Base-by-base conservation (phyloP, 2,113 vertebrate genomes). In the Chaetorhynchus papuensis region DNA sequence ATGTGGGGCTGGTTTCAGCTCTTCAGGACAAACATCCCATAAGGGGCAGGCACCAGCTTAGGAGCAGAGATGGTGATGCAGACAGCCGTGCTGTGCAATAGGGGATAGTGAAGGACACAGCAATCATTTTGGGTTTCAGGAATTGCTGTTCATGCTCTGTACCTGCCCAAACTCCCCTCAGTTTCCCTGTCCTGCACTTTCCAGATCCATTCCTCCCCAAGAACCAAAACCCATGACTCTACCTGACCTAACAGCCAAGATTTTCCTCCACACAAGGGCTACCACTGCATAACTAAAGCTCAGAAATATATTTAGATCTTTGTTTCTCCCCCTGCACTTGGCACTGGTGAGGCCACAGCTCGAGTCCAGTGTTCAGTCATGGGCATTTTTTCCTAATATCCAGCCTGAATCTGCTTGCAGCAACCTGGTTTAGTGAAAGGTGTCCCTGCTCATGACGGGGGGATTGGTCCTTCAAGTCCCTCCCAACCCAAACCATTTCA, bases 1-100 rank as follows among this genome's bases (percentile, higher is more conserved):
- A 0, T 0, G 0, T 20, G 37, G 52, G n/a, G n/a, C 27, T 57
- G 18, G 23, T 5, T 66, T 56, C n/a, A 50, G 81, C 45, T 56
- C 18, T n/a, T 37, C 12, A 14, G 39, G 39, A 12, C 57, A 23
- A 44, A 23, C 26, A 24, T 13, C 28, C 15, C 28, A 3, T 6
- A 6, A 19, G n/a, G 17, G 31, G 64, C 50, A 27, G 50, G 41
- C 35, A 30, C 5, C 53, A 31, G 53, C 28, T 64, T 3, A 1
- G 8, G 53, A 39, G 31, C 66, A 53, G 41, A 26, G 56, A 4
- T 16, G 5, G 28, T 5, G 4, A 19, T 39, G 47, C 45, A 61
- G 49, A 4, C 3, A 44, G 49, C 12, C 0, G 0, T 10, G n/a
- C 22, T 50, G 13, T 31, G 74, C 31, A 16, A 6, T 0, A 33